These are phyloP conservation scores for Echinops telfairi DNA, from an alignment of 2,113 vertebrate genomes.

Conservation along the genomic window DNA sequence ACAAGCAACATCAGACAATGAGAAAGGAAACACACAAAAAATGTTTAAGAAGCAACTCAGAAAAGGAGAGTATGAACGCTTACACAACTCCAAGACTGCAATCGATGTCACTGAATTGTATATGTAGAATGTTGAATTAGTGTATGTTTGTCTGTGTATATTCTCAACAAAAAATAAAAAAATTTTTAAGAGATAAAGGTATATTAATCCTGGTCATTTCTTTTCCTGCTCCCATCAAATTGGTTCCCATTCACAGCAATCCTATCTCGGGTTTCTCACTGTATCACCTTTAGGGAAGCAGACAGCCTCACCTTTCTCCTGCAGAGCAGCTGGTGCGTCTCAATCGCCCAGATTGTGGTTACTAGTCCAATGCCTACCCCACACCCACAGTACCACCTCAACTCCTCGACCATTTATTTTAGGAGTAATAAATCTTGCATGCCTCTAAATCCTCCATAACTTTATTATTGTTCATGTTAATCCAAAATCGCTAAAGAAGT, in stretches of 20 bases:
- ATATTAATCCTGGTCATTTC: not conserved
- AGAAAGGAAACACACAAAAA: slow-evolving; percentile 14
- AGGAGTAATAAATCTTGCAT: slow-evolving; percentile 25
- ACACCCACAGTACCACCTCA: too few species aligned
- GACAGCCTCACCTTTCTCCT: too few species aligned
- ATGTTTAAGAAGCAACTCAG: not conserved
- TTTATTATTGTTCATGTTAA: not conserved
- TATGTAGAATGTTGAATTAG: not conserved
- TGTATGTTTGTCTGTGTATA: not conserved
- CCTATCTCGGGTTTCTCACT: too few species aligned
- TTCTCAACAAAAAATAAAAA: not conserved
- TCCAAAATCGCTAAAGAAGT: not conserved
- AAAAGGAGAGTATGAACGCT: not conserved
- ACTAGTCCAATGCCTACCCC: too few species aligned
- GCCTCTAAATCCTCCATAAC: not conserved
- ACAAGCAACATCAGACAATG: not conserved
- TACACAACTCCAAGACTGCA: not conserved
- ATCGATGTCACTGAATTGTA: not conserved
- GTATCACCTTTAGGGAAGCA: too few species aligned
- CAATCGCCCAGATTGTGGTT: too few species aligned
- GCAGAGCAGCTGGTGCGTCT: too few species aligned
- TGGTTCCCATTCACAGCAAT: too few species aligned
- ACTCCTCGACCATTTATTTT: not conserved
- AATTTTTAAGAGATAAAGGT: too few species aligned
- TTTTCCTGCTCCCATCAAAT: too few species aligned